Conservation (phyloP, 2,797 vertebrate genomes). For the Diplodus puntazzo region DNA sequence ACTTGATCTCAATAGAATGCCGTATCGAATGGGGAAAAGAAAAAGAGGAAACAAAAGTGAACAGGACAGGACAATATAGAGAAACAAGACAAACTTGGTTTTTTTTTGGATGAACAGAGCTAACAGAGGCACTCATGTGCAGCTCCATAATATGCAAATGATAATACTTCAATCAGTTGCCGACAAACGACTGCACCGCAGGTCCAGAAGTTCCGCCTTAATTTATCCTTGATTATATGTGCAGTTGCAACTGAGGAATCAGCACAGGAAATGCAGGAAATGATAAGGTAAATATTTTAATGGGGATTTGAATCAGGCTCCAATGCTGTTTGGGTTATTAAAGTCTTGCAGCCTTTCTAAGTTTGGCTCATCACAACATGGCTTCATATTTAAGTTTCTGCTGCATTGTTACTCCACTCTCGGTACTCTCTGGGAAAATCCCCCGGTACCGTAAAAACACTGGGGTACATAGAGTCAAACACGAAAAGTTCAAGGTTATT, state of each 20-base stretch:
- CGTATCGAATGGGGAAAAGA: background rate
- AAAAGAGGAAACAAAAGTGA: background rate
- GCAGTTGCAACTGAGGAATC: conserved; percentile 4
- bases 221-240: conserved; percentile 16
- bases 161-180: conserved; percentile 5
- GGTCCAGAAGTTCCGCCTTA: conserved; percentile 16
- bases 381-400: conserved; percentile 17
- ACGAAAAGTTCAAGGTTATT: background rate
- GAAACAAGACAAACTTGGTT: background rate
- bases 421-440: conserved; percentile 7
- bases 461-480: conserved; percentile 9
- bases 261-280: conserved; percentile 11
- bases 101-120: background rate
- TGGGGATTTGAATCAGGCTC: background rate
- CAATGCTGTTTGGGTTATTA: conserved; percentile 19
- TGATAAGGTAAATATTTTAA: conserved; percentile 20
- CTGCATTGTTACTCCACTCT: conserved; percentile 2
- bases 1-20: no score
- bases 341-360: conserved; percentile 4
- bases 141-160: conserved; percentile 13
- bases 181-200: conserved; percentile 7
- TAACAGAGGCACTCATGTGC: conserved; percentile 18
- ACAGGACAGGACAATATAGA: background rate
- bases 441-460: background rate
- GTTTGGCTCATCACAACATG: conserved; percentile 5